Base-by-base conservation (phyloP, 1,140 invertebrate species). In the Leptinotarsa lineolata region DNA sequence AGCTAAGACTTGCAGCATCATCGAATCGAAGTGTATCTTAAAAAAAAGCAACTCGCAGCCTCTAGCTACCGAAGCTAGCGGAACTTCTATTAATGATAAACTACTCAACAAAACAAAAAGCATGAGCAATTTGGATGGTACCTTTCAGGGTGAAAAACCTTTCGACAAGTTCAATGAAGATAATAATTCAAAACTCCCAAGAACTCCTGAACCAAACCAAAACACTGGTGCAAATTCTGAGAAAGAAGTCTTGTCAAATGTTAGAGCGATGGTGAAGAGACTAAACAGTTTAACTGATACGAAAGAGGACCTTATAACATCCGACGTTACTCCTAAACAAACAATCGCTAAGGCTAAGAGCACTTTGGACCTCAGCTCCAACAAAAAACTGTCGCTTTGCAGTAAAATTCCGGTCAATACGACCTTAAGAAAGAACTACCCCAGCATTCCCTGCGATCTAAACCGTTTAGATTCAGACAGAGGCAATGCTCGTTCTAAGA, bases 1-100 rank as follows among this genome's bases (percentile, higher is more conserved):
- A 81, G 88, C 89, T 4, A 89, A 89, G 81, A 89, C 88, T 74
- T 90, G 88, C 80, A 88, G 87, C 74, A 89, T 90, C 69, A 90
- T 90, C 65, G 88, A 89, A 78, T 89, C 88, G 2, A 85, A 87
- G 76, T 90, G 88, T 79, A 88, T 89, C 72, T 83, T 89, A 59
- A 90, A 90, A 75, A 88, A 88, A 78, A 74, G 75, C 1, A 67
- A 75, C 16, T 77, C 77, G 13, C 73, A 76, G 24, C 77, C 77
- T 3, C n/a, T 68, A 21, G 13, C 46, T 8, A 18, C 30, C 2
- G 45, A 22, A 8, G 58, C 46, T 59, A 24, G 24, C 21, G n/a
- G 15, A 4, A 45, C 45, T n/a, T 45, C 15, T 6, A 45, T 18
- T 11, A 22, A 39, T 15, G 64, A n/a, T 11, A 74, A 46, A 13